Conservation (phyloP, 1,140 invertebrate genomes). For the Platyura marginata region DNA sequence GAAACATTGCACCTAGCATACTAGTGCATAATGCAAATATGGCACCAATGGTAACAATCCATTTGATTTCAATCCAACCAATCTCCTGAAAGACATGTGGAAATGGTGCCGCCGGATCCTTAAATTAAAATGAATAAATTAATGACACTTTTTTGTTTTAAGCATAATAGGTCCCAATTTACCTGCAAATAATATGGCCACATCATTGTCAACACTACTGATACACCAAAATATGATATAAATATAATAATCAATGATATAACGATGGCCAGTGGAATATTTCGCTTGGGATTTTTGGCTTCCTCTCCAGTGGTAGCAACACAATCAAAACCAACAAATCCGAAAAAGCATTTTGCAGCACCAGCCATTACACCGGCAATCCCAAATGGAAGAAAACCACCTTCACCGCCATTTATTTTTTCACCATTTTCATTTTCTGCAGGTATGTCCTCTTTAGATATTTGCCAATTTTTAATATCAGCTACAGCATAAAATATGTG, state of each 20-base stretch:
- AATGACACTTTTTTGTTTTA: neutral
- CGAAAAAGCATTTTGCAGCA: slow-evolving; percentile 81
- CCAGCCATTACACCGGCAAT: slow-evolving; percentile 60
- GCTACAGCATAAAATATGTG: slow-evolving; percentile 21
- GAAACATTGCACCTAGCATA: slow-evolving; percentile 78
- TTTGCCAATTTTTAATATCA: slow-evolving; percentile 45
- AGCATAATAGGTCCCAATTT: neutral
- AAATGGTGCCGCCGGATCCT: slow-evolving; percentile 65
- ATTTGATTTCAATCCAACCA: slow-evolving; percentile 50
- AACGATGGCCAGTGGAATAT: slow-evolving; percentile 74
- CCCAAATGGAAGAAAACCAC: slow-evolving; percentile 73
- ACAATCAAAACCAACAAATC: slow-evolving; percentile 79
- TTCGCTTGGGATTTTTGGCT: slow-evolving; percentile 71
- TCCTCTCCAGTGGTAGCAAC: slow-evolving; percentile 72
- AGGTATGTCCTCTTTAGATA: slow-evolving; percentile 35
- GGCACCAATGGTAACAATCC: slow-evolving; percentile 71
- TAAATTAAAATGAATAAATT: slow-evolving; percentile 10
- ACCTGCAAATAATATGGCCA: slow-evolving; percentile 67
- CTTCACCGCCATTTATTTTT: slow-evolving; percentile 50
- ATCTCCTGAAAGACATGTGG: slow-evolving; percentile 59
- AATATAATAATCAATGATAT: slow-evolving; percentile 62
- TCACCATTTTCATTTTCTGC: no score
- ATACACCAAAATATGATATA: slow-evolving; percentile 67
- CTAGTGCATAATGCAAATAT: slow-evolving; percentile 59
- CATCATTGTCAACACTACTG: slow-evolving; percentile 77